A percentile compares a stretch with the other conserved stretches of the same genome.
Evolutionary conservation across 2,113 vertebrate genomes (phyloP).

Genomic region (Sebastes fasciatus): DNA sequence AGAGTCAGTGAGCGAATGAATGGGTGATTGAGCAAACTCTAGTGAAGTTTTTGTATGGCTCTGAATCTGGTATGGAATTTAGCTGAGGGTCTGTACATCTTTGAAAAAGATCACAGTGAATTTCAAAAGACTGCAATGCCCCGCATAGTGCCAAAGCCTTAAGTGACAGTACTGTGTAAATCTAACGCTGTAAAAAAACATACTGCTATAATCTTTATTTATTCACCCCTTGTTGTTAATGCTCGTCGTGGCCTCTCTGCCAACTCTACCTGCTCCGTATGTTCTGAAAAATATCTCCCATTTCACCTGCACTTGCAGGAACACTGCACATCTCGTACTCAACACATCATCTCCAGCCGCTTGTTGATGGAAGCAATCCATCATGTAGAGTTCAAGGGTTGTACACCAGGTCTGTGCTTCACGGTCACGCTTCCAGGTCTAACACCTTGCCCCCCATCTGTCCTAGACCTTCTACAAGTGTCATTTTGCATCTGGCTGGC

Average conservation of each 20-base stretch:
- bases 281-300: conserved; percentile 38
- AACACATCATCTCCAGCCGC: conserved; percentile 39
- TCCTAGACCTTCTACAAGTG: conserved; percentile 56
- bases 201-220: conserved; percentile 40
- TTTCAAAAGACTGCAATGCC: conserved; percentile 56
- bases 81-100: conserved; percentile 48
- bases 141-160: conserved; percentile 25
- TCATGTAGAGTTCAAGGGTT: conserved; percentile 78
- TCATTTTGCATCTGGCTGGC: conserved; percentile 57
- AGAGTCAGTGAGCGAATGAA: conserved; percentile 64
- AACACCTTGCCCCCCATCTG: conserved; percentile 65
- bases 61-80: conserved; percentile 51
- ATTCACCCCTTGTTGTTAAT: conserved; percentile 22
- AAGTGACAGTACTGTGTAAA: conserved; percentile 14
- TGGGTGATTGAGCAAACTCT: conserved; percentile 72
- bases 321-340: conserved; percentile 52
- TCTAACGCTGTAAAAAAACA: conserved; percentile 19
- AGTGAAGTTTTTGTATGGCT: conserved; percentile 62
- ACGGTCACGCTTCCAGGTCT: conserved; percentile 68
- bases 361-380: conserved; percentile 73
- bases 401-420: conserved; percentile 67
- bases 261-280: conserved; percentile 13
- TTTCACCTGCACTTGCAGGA: conserved; percentile 50
- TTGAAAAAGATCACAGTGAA: conserved; percentile 60
- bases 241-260: conserved; percentile 8